Evolutionary conservation across 2,888 invertebrate genomes (phyloP).

Genomic region (Ormyrus labotus): DNA sequence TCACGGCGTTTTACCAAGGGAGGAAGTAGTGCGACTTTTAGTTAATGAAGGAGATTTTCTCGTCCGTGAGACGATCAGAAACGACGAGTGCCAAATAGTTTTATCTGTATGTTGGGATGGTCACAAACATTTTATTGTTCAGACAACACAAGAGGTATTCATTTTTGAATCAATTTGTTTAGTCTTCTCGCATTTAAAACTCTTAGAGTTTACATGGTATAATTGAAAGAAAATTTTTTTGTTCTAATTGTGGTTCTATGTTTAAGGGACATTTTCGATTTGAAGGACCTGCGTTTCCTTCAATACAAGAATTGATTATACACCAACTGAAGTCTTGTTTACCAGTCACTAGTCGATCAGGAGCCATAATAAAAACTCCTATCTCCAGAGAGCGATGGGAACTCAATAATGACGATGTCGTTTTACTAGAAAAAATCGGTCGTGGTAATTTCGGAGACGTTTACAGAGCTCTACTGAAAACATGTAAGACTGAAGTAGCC

Average conservation of each 20-base stretch:
- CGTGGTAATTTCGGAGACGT: slow-evolving; percentile 98
- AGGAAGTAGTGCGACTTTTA: slow-evolving; percentile 94
- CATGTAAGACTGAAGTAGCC: slow-evolving; percentile 91
- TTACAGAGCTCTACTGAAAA: slow-evolving; percentile 91
- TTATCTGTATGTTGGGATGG: slow-evolving; percentile 97
- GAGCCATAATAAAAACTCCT: slow-evolving; percentile 90
- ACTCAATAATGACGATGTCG: slow-evolving; percentile 95
- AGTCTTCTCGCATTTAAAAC: slow-evolving; percentile 7
- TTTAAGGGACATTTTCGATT: slow-evolving; percentile 92
- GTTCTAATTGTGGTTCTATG: slow-evolving; percentile 19
- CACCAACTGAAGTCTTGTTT: slow-evolving; percentile 91
- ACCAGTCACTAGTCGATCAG: slow-evolving; percentile 94
- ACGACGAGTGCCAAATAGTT: slow-evolving; percentile 94
- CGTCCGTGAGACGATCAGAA: slow-evolving; percentile 93
- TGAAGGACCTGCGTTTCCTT: slow-evolving; percentile 95
- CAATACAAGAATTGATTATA: slow-evolving; percentile 92
- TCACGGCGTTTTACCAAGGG: slow-evolving; percentile 96
- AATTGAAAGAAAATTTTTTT: slow-evolving; percentile 16
- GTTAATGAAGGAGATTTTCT: slow-evolving; percentile 96
- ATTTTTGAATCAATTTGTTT: slow-evolving; percentile 1
- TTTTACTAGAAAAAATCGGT: slow-evolving; percentile 94
- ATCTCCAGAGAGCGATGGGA: slow-evolving; percentile 96
- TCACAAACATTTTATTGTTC: slow-evolving; percentile 97
- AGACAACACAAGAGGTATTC: slow-evolving; percentile 91
- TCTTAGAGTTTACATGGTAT: slow-evolving; percentile 8